Base-by-base conservation (phyloP, 1,140 invertebrate species). In the Calosoma granatense region DNA sequence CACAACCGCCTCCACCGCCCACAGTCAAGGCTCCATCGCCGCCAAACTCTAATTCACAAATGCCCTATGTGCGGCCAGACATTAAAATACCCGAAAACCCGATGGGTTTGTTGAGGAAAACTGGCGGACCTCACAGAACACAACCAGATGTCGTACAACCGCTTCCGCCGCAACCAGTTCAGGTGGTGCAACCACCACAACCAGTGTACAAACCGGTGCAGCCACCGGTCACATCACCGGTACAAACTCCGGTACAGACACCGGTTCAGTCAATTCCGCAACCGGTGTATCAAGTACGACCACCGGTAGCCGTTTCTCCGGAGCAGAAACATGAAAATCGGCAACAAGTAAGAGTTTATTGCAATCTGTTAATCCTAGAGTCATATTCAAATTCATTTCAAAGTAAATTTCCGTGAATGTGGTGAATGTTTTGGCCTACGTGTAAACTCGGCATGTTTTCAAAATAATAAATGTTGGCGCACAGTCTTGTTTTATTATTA, bases 61-160 rank as follows among this genome's bases (percentile, higher is more conserved):
- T 17, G 17, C 17, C 19, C 62, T 59, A 68, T 23, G 67, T 70
- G 63, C 71, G 82, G 53, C 82, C 82, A 20, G 82, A 84, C 70
- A 84, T 84, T 62, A 83, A 83, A 11, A 84, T 84, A 23, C 82
- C 82, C 6, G 72, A 82, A 51, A 84, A 84, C 68, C 82, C 82
- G 1, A 84, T 84, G 66, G 78, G 72, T 0, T 63, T 72, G 55
- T 65, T 78, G 55, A 67, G 70, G 47, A 76, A 76, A 64, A 75
- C 75, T 17, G 70, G 71, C 51, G 72, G 73, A 22, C 75, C 72
- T 0, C 66, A 58, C 64, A 66, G 53, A 66, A 54, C 67, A 66
- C 43, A 63, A 61, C 55, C 57, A 36, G 43, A 63, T 9, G 53
- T 56, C 26, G 58, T 47, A 19, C 65, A 65, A 9, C 61, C 67